phyloP scores from a whole-genome alignment of 1,140 invertebrate genomes.

The Papilio machaon region DNA sequence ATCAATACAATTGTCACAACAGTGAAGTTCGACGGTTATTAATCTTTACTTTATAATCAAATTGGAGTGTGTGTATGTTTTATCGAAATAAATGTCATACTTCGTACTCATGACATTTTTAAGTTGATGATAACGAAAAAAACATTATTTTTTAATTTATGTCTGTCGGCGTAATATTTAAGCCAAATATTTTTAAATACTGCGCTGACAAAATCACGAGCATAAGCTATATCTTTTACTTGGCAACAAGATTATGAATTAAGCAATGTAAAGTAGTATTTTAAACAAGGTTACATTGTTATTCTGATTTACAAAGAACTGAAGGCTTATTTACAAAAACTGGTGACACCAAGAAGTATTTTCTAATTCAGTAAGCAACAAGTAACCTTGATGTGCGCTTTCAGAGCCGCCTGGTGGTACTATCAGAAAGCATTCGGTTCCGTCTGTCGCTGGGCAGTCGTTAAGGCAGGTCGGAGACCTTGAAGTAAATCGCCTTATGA shows the following conservation, averaged over 20 bases:
- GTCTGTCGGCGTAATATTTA: too few relatives aligned
- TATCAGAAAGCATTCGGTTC: neutral
- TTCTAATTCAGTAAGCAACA: constrained; percentile 24
- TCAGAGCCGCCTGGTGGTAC: neutral
- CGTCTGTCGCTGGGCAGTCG: constrained; percentile 2
- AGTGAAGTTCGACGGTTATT: too few relatives aligned
- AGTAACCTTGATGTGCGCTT: neutral
- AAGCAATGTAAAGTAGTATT: neutral
- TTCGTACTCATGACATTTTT: too few relatives aligned
- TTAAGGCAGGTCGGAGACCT: constrained; percentile 24
- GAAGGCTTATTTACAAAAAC: constrained; percentile 10
- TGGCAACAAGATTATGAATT: neutral
- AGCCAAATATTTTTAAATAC: too few relatives aligned
- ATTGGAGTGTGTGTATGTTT: too few relatives aligned
- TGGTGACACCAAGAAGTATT: constrained; percentile 5
- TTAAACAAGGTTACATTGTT: constrained; percentile 7
- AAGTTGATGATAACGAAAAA: too few relatives aligned
- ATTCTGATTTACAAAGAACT: constrained; percentile 16
- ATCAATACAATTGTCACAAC: too few relatives aligned
- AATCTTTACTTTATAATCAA: too few relatives aligned
- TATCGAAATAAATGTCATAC: too few relatives aligned
- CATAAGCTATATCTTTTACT: neutral
- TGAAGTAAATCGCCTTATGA: constrained; percentile 15
- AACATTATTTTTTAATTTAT: too few relatives aligned
- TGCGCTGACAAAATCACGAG: too few relatives aligned